phyloP scores from a whole-genome alignment of 2,888 invertebrate species.

The Camptogramma bilineatum region DNA sequence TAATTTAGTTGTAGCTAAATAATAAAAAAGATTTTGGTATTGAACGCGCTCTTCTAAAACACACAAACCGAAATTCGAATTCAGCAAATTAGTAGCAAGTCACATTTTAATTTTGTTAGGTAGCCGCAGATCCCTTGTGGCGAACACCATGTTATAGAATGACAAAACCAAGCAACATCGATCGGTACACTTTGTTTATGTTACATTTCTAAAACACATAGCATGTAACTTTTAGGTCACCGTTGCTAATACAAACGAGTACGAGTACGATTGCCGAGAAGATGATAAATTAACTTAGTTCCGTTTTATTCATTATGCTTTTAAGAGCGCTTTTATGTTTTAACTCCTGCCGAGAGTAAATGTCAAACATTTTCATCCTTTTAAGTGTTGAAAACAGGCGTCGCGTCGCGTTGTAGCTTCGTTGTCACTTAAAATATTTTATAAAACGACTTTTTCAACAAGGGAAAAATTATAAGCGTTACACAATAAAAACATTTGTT shows the following conservation, averaged over 20 bases:
- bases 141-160: slow-evolving; percentile 11
- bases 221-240: slow-evolving; percentile 7
- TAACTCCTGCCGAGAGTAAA: slow-evolving; percentile 13
- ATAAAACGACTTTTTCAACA: slow-evolving; percentile 11
- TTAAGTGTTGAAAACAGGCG: slow-evolving; percentile 15
- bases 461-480: slow-evolving; percentile 15
- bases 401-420: slow-evolving; percentile 9
- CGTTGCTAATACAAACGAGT: neutral
- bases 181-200: slow-evolving; percentile 12
- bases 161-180: slow-evolving; percentile 15
- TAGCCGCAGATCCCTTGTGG: slow-evolving; percentile 9
- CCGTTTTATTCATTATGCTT: slow-evolving; percentile 6
- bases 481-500: slow-evolving; percentile 2
- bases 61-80: neutral
- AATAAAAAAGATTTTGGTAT: too few species aligned
- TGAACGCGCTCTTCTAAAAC: too few species aligned
- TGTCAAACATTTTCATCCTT: slow-evolving; percentile 21
- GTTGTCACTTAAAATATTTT: slow-evolving; percentile 10
- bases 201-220: slow-evolving; percentile 6
- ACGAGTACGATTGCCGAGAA: neutral
- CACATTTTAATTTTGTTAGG: slow-evolving; percentile 11
- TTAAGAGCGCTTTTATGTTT: slow-evolving; percentile 15
- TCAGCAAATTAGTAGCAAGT: neutral
- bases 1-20: too few species aligned
- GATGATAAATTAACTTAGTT: slow-evolving; percentile 5